Conservation (phyloP, 30 jellyfish, hydroid and myxozoan species). For the Sanderia malayensis region DNA sequence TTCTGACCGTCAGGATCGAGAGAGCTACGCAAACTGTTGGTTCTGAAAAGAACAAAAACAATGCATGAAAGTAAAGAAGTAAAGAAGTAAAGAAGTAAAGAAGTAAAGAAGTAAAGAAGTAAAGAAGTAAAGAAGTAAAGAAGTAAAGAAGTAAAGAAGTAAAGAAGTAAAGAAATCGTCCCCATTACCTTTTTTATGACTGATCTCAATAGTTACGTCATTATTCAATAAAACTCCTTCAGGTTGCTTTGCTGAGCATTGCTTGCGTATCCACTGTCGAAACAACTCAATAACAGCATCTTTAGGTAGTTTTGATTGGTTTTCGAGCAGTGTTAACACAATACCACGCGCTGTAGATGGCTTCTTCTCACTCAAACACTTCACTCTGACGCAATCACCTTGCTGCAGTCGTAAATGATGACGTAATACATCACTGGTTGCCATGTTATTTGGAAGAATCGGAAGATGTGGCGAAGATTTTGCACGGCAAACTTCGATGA, state of each 20-base stretch:
- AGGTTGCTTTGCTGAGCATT: background rate
- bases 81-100: no score
- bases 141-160: no score
- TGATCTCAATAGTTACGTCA: no score
- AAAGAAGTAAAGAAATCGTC: no score
- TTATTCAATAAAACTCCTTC: background rate
- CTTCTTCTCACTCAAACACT: background rate
- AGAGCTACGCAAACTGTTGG: slow-evolving; percentile 28
- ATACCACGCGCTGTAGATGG: background rate
- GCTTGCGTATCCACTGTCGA: background rate
- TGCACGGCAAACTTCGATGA: background rate
- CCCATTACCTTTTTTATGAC: no score
- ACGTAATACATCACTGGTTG: background rate
- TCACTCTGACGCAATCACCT: background rate
- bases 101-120: no score
- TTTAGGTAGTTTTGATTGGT: background rate
- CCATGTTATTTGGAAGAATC: background rate
- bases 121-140: no score
- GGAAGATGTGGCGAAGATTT: background rate
- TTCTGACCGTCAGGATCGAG: background rate
- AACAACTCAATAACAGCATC: background rate
- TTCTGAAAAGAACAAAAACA: slow-evolving; percentile 1
- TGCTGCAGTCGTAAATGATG: background rate
- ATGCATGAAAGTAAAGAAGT: no score
- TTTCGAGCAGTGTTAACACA: background rate